Base-by-base conservation (phyloP, 1,140 invertebrate genomes). In the Sitobion miscanthi region DNA sequence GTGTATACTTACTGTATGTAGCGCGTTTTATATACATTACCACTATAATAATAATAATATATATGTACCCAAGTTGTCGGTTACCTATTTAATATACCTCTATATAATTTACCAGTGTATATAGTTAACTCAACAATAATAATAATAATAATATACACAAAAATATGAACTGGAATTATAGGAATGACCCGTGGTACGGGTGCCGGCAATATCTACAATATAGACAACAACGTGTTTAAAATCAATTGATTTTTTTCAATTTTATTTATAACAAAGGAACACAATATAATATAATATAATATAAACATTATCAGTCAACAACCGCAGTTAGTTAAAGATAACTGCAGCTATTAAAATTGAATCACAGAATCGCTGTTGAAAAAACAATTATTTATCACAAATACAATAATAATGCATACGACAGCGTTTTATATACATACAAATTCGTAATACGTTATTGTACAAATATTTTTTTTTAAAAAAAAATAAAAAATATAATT, bases 311-410 rank as follows among this genome's bases (percentile, higher is more conserved):
- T 89, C 52, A 57, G 52, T 57, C 49, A 54, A 57, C 35, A 35
- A 57, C n/a, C 54, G 11, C 45, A 25, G 87, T 52, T 35, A 23
- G 62, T 52, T 17, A n/a, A 35, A 11, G 54, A 83, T 57, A 93
- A 86, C 69, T 38, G 42, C 42, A 82, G 77, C 30, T 42, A 25
- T 92, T 52, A 42, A 52, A 86, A 93, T 77, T 77, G 30, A 83
- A 93, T 93, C 91, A 93, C 91, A 93, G 91, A 93, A 93, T 85
- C 91, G 91, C 91, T 85, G 91, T 93, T 85, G 49, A 86, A 92
- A 91, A 91, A 91, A 91, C 47, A 91, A 83, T 35, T 82, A 23
- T 49, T 52, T 91, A 91, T 91, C 90, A 91, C 90, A 91, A 91
- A 91, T 20, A 49, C 17, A 57, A 21, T 49, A 49, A 91, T 38